Evolutionary conservation across 1,140 invertebrate genomes (phyloP).

Genomic region (Protaetia brevitarsis): DNA sequence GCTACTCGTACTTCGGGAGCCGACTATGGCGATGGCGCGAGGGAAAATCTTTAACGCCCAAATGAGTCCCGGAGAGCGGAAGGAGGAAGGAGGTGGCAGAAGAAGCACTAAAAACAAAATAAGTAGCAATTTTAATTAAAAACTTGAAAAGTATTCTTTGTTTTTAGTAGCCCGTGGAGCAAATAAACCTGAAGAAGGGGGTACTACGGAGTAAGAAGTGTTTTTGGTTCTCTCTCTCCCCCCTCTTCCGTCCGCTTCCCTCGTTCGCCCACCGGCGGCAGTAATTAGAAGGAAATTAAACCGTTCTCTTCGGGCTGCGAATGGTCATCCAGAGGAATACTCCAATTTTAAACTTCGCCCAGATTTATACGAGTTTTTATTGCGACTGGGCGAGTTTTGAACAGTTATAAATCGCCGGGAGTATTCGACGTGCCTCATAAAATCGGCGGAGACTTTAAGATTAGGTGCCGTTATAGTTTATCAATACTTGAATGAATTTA

Average conservation of each 20-base stretch:
- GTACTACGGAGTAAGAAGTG: too few relatives aligned
- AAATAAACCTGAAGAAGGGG: slow-evolving; percentile 43
- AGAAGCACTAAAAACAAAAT: slow-evolving; percentile 46
- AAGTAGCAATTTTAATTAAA: slow-evolving; percentile 48
- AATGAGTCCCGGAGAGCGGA: background rate
- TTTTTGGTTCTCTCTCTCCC: slow-evolving; percentile 31
- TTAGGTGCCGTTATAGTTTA: background rate
- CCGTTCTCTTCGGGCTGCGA: slow-evolving; percentile 25
- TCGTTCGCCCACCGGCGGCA: background rate
- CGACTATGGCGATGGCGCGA: slow-evolving; percentile 23
- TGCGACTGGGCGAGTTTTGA: slow-evolving; percentile 29
- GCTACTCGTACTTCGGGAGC: background rate
- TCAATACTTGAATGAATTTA: background rate
- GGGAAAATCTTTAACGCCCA: slow-evolving; percentile 45
- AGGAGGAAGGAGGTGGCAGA: background rate
- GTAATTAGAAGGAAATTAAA: slow-evolving; percentile 45
- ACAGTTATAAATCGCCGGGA: slow-evolving; percentile 39
- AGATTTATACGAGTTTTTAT: slow-evolving; percentile 39
- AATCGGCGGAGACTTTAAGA: slow-evolving; percentile 24
- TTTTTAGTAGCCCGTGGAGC: slow-evolving; percentile 41
- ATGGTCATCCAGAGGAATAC: slow-evolving; percentile 36
- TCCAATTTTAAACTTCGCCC: slow-evolving; percentile 34
- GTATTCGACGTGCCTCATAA: slow-evolving; percentile 41
- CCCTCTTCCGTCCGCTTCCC: background rate
- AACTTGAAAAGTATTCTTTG: slow-evolving; percentile 46